These are phyloP conservation scores for Sphaerophoria rueppellii DNA, from an alignment of 2,888 invertebrate genomes.

Conservation along the genomic window DNA sequence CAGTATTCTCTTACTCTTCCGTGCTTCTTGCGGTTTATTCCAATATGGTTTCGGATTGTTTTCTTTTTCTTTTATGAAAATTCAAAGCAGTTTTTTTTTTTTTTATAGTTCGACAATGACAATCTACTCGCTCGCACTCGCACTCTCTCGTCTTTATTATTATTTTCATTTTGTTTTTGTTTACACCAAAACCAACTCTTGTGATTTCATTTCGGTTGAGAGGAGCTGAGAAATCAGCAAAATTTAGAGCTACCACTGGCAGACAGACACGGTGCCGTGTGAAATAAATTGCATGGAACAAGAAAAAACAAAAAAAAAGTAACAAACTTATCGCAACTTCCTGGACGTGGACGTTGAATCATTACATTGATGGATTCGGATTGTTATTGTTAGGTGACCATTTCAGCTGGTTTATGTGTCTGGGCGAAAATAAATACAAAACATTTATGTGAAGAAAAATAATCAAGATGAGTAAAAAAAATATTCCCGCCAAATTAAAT, in stretches of 20 bases:
- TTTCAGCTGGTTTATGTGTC: neutral
- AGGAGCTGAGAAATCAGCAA: slow-evolving; percentile 4
- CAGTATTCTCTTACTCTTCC: no score
- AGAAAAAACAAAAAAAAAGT: neutral
- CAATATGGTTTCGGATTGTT: neutral
- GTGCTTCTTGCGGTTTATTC: slow-evolving; percentile 13
- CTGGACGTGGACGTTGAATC: neutral
- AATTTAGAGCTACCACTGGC: neutral
- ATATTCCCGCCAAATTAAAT: no score
- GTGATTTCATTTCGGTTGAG: slow-evolving; percentile 11
- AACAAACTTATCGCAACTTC: neutral
- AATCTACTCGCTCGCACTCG: neutral
- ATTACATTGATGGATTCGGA: slow-evolving; percentile 6
- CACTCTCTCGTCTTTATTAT: slow-evolving; percentile 6
- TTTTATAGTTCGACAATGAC: no score
- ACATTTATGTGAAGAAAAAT: no score
- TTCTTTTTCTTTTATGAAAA: neutral
- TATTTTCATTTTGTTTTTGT: slow-evolving; percentile 40
- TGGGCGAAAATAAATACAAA: neutral
- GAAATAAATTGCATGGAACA: neutral
- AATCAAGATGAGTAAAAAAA: no score
- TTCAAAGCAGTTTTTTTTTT: neutral
- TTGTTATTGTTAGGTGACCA: slow-evolving; percentile 21
- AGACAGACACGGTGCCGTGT: slow-evolving; percentile 6
- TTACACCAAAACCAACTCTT: slow-evolving; percentile 17